These are phyloP conservation scores for Apaloderma vittatum DNA, from an alignment of 2,113 vertebrate species.

Conservation along the genomic window DNA sequence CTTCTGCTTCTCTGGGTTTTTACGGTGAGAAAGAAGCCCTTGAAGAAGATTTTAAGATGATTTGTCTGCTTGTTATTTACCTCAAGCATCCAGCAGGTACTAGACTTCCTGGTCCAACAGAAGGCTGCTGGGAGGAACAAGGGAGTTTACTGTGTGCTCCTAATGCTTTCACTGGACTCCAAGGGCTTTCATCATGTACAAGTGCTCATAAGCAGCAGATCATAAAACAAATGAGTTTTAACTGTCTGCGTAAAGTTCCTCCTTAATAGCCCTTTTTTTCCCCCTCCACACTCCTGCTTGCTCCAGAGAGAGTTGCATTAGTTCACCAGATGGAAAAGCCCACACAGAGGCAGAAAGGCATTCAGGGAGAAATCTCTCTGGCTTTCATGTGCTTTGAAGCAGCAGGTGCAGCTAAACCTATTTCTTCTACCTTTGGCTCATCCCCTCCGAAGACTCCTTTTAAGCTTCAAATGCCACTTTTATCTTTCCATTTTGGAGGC, in stretches of 20 bases:
- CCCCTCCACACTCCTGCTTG: background rate
- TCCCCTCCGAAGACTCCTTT: background rate
- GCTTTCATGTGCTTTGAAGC: conserved; percentile 55
- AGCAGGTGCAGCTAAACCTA: conserved; percentile 61
- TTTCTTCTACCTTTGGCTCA: conserved; percentile 28
- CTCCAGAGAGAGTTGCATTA: conserved; percentile 42
- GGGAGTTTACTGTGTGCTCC: conserved; percentile 20
- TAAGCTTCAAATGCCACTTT: conserved; percentile 45
- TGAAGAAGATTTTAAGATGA: conserved; percentile 50
- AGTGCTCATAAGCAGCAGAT: conserved; percentile 41
- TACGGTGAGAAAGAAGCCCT: background rate
- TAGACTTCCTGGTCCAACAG: conserved; percentile 19
- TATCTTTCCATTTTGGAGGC: conserved; percentile 42
- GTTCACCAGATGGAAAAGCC: conserved; percentile 57
- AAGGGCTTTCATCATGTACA: background rate
- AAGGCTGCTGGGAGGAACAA: conserved; percentile 37
- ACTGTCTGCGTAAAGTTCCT: conserved; percentile 51
- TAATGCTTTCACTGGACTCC: background rate
- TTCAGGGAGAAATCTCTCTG: conserved; percentile 30
- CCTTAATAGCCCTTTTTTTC: conserved; percentile 19
- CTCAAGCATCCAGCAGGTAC: conserved; percentile 11
- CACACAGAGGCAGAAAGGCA: conserved; percentile 59
- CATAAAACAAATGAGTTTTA: conserved; percentile 50
- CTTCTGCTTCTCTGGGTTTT: conserved; percentile 39
- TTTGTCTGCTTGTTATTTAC: conserved; percentile 52